Evolutionary conservation across 2,888 invertebrate genomes (phyloP), one percentile per base, ranked within the genome.

Genomic region (Silvanus unidentatus): DNA sequence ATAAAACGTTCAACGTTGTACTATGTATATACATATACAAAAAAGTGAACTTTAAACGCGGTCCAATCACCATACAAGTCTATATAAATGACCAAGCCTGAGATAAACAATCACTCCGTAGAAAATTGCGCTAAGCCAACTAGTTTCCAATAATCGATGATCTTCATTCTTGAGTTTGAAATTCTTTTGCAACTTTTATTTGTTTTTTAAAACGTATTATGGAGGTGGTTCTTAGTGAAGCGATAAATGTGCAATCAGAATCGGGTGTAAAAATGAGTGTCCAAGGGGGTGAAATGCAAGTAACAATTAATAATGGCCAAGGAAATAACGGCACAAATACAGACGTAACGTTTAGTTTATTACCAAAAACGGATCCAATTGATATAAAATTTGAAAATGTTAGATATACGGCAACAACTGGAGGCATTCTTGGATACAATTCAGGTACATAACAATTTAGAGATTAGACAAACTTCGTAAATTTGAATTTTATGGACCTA

Each of bases 351-450:
- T 66, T 67, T 47, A 62, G 54, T 42, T 57, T 59, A 52, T 37
- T 60, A 42, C 62, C 65, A 1, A 54, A 54, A 16, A 59, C 54
- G 13, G 57, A 61, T 42, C 63, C 67, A 1, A 58, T 88, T 28
- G 86, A 88, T 62, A 80, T 90, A 50, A 77, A 79, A 53, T 89
- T 89, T 68, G 81, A 82, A 47, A 80, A 87, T 62, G 77, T 90
- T 50, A 79, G 79, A 0, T 86, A 84, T 62, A 83, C 79, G 0
- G 88, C 88, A 12, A 79, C 78, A 29, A 72, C 85, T 46, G 88
- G 87, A 53, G 86, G 44, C 5, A 3, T 32, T 3, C 32, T 32
- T 32, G 32, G 32, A 32, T 32, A 32, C 10, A 32, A 32, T 5
- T 12, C 32, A 32, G 32, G 32, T 32, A 9, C n/a, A 5, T 32